Base-by-base conservation (phyloP, 2,888 invertebrate genomes). In the Brachypalpus laphriformis region DNA sequence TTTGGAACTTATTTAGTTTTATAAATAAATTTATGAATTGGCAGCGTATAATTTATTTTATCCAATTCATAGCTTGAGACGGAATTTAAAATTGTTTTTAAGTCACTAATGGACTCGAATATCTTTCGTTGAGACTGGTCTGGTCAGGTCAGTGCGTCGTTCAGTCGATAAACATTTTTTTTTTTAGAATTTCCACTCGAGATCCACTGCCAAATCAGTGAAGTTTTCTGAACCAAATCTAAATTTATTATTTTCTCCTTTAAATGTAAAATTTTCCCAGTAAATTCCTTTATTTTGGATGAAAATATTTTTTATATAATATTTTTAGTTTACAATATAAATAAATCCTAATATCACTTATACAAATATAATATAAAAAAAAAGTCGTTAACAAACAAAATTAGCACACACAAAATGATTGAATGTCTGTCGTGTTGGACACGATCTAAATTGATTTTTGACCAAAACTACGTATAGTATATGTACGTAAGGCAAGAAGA, bases 331-430 rank as follows among this genome's bases (percentile, higher is more conserved):
- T 54, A 61, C 2, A 56, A 31, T 45, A 59, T 74, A 78, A 72
- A 80, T 83, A 83, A 83, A 75, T 78, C 54, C 83, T 83, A 83
- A 83, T 83, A 83, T 83, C 83, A 83, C 83, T 83, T 80, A 83
- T 65, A 74, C 34, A 80, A 82, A 68, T 61, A 61, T 31, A 63
- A 65, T 71, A 40, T 59, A 71, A 51, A 65, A n/a, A 78, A 80
- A 66, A 75, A 75, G 25, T 51, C 22, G 37, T 20, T 56, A 75
- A 54, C 57, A 63, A 68, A 70, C 34, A 37, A 74, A 31, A 56
- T 61, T 61, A 82, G 68, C 76, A 72, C 77, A 76, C 63, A 77
- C 45, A 65, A 66, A 66, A 76, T 68, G 51, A 65, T 66, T 42
- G 22, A 49, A 56, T 25, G 25, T 42, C 37, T 6, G 14, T 68